A percentile compares a stretch with the other conserved stretches of the same genome.
Evolutionary conservation across 2,888 invertebrate species (phyloP).

Genomic region (Dicycla oo): DNA sequence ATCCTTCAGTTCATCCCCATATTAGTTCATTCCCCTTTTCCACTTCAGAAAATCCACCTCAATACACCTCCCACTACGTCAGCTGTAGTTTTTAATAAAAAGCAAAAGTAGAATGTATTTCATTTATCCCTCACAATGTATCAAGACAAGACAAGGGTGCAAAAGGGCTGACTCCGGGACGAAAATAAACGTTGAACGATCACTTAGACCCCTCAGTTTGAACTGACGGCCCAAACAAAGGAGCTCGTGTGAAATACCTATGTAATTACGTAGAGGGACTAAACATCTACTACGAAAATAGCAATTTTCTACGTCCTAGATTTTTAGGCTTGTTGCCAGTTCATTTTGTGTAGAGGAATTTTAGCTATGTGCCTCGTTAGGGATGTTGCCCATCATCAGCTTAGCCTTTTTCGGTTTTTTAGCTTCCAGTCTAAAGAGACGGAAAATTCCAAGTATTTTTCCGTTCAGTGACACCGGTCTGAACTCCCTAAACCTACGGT

Average conservation of each 20-base stretch:
- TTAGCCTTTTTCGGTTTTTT: constrained; percentile 3
- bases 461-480: too few relatives aligned
- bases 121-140: constrained; percentile 86
- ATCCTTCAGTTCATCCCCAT: background rate
- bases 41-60: constrained; percentile 32
- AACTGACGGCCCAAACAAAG: constrained; percentile 74
- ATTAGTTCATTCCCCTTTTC: constrained; percentile 10
- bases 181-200: constrained; percentile 86
- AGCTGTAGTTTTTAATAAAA: constrained; percentile 80
- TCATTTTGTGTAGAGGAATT: constrained; percentile 30
- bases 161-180: constrained; percentile 83
- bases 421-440: background rate
- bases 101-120: constrained; percentile 82
- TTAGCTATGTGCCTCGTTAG: constrained; percentile 25
- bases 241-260: constrained; percentile 66
- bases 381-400: background rate
- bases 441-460: background rate
- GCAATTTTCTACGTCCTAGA: constrained; percentile 48
- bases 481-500: too few relatives aligned
- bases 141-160: constrained; percentile 87
- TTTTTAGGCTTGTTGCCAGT: constrained; percentile 46
- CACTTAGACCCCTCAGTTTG: constrained; percentile 78
- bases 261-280: constrained; percentile 57
- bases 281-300: constrained; percentile 50
- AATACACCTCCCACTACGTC: constrained; percentile 55